phyloP scores from a whole-genome alignment of 2,888 invertebrate genomes.

The Alcis repandata region DNA sequence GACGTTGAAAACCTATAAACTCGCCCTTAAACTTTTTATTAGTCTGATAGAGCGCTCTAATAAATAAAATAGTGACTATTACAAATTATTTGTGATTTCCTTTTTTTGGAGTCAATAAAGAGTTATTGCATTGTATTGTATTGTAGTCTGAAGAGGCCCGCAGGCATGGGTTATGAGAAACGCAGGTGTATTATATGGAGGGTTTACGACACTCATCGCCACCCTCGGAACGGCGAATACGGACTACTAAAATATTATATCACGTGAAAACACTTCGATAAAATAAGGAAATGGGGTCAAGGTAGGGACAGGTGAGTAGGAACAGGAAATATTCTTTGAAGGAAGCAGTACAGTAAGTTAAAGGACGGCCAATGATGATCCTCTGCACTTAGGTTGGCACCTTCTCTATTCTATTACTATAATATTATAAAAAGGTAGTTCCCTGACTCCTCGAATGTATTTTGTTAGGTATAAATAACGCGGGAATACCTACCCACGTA shows the following conservation, averaged over 20 bases:
- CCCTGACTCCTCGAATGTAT: too few species aligned
- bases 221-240: slow-evolving; percentile 37
- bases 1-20: too few species aligned
- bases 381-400: too few species aligned
- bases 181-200: slow-evolving; percentile 47
- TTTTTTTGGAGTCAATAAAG: not conserved
- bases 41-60: too few species aligned
- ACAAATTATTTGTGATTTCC: too few species aligned
- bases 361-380: not conserved
- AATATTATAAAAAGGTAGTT: too few species aligned
- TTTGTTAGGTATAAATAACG: too few species aligned
- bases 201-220: slow-evolving; percentile 46
- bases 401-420: too few species aligned
- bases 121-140: not conserved
- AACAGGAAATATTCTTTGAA: not conserved
- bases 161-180: slow-evolving; percentile 31
- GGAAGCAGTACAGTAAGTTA: not conserved
- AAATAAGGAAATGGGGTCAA: slow-evolving; percentile 31
- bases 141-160: not conserved
- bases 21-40: too few species aligned
- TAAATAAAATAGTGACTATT: too few species aligned
- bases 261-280: slow-evolving; percentile 46
- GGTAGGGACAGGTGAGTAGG: not conserved
- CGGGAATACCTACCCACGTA: too few species aligned
- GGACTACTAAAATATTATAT: slow-evolving; percentile 43